A percentile compares a stretch with the other conserved stretches of the same genome.
Evolutionary conservation across 2,797 vertebrate genomes (phyloP).

Genomic region (Antennarius maculatus): DNA sequence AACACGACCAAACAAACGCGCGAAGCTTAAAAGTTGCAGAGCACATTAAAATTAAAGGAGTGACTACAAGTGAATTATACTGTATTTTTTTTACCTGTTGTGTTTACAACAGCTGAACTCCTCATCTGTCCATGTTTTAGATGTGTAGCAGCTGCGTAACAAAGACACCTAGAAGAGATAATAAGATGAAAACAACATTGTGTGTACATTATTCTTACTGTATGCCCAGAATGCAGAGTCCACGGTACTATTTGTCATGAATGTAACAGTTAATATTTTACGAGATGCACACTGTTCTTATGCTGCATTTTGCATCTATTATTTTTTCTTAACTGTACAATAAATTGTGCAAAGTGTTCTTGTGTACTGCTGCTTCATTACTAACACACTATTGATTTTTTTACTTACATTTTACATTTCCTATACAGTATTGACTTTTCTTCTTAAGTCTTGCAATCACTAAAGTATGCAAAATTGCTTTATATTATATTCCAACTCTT

Average conservation of each 20-base stretch:
- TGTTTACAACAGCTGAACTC: not conserved
- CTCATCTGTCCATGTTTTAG: not conserved
- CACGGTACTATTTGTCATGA: not conserved
- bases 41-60: too few relatives aligned
- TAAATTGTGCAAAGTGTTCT: not conserved
- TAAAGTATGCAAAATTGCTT: too few relatives aligned
- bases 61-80: too few relatives aligned
- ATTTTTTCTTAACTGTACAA: constrained; percentile 11
- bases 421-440: too few relatives aligned
- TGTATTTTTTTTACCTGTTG: too few relatives aligned
- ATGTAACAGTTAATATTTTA: not conserved
- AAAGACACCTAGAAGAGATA: not conserved
- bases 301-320: constrained; percentile 5
- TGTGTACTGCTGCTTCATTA: not conserved
- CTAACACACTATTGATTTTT: not conserved
- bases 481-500: too few relatives aligned
- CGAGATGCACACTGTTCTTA: too few relatives aligned
- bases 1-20: not conserved
- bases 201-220: not conserved
- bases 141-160: not conserved
- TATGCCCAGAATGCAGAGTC: not conserved
- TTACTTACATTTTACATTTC: not conserved
- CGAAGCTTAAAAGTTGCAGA: not conserved
- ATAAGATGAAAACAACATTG: not conserved
- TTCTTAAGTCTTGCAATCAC: not conserved